Percentiles rank a stretch among this genome's conserved stretches.
These are phyloP conservation scores for Battus philenor DNA, from an alignment of 1,140 invertebrate species.

Conservation along the genomic window DNA sequence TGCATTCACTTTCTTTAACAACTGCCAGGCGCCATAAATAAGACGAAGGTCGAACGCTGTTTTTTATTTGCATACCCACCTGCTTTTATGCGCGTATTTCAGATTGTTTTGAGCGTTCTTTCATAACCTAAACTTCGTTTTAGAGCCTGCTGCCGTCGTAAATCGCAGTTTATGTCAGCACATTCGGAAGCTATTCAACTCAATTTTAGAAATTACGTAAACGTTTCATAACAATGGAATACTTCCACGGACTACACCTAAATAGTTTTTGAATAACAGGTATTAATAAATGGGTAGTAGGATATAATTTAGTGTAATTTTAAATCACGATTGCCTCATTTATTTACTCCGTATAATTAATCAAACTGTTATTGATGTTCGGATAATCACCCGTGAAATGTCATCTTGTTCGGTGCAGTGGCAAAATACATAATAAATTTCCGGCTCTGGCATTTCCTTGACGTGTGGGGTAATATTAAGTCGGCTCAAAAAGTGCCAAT, in stretches of 20 bases:
- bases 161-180: slow-evolving; percentile 55
- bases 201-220: slow-evolving; percentile 57
- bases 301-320: slow-evolving; percentile 5
- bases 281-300: too few relatives aligned
- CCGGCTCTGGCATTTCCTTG: neutral
- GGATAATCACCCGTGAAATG: slow-evolving; percentile 13
- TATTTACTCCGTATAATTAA: slow-evolving; percentile 7
- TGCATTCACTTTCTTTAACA: slow-evolving; percentile 51
- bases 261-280: too few relatives aligned
- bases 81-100: slow-evolving; percentile 52
- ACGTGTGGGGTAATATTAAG: too few relatives aligned
- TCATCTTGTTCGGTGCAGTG: slow-evolving; percentile 7
- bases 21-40: slow-evolving; percentile 48
- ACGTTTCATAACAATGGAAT: slow-evolving; percentile 23
- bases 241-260: slow-evolving; percentile 2
- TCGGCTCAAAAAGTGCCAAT: too few relatives aligned
- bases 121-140: slow-evolving; percentile 60
- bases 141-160: slow-evolving; percentile 54
- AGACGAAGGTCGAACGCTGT: slow-evolving; percentile 40
- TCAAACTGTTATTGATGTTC: slow-evolving; percentile 13
- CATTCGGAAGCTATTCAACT: slow-evolving; percentile 50
- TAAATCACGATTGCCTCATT: slow-evolving; percentile 10
- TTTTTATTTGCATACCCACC: slow-evolving; percentile 55
- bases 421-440: neutral
- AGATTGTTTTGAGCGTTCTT: slow-evolving; percentile 54